Evolutionary conservation across 2,888 invertebrate genomes (phyloP).

Genomic region (Acanthopleura granulata): DNA sequence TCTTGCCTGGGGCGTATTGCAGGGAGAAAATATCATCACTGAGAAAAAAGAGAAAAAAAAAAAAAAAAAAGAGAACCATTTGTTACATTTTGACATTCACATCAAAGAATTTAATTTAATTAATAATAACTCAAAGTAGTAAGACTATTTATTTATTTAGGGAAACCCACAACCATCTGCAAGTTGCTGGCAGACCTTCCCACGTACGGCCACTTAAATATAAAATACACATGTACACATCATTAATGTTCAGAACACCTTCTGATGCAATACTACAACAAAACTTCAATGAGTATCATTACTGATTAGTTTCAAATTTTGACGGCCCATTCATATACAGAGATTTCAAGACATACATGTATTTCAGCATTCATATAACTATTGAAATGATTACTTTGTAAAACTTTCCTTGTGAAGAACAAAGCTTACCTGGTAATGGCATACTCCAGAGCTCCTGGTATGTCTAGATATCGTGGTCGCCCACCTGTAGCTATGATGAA

Average conservation of each 20-base stretch:
- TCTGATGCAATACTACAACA: no score
- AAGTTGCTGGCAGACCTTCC: no score
- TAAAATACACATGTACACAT: no score
- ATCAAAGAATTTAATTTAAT: no score
- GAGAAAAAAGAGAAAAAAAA: constrained; percentile 31
- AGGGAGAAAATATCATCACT: constrained; percentile 96
- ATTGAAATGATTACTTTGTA: no score
- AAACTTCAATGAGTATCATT: no score
- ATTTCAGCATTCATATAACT: background rate
- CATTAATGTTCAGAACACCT: no score
- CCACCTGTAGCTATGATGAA: constrained; percentile 93
- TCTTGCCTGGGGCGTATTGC: constrained; percentile 84
- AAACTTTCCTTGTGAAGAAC: background rate
- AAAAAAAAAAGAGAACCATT: constrained; percentile 26
- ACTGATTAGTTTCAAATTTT: background rate
- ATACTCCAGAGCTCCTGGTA: constrained; percentile 87
- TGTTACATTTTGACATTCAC: no score
- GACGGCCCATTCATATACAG: background rate
- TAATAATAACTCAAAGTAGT: no score
- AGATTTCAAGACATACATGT: background rate
- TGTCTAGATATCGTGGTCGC: constrained; percentile 89
- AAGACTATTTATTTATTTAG: no score
- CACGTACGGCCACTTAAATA: no score
- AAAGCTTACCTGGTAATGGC: constrained; percentile 78
- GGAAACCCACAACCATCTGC: no score